phyloP scores from a whole-genome alignment of 1,140 invertebrate genomes.

The Nasonia vitripennis region DNA sequence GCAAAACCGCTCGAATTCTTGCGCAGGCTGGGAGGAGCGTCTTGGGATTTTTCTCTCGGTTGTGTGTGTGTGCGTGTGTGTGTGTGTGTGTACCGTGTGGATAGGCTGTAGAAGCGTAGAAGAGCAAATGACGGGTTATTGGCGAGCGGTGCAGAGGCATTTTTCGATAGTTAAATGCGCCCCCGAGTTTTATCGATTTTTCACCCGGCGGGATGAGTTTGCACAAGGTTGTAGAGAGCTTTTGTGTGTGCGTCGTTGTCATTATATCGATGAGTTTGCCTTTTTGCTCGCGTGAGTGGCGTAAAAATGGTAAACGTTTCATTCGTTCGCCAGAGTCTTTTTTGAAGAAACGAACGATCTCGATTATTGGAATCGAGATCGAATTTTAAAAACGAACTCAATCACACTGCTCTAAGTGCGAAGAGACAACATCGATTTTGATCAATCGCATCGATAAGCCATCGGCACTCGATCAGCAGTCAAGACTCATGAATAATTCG shows the following conservation, averaged over 20 bases:
- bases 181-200: conserved; percentile 40
- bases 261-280: conserved; percentile 19
- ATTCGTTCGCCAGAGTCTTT: too few relatives aligned
- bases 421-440: too few relatives aligned
- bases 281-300: not conserved
- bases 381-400: too few relatives aligned
- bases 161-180: conserved; percentile 19
- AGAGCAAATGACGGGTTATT: conserved; percentile 40
- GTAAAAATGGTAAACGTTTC: not conserved
- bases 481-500: not conserved
- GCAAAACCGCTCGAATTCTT: conserved; percentile 40
- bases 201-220: conserved; percentile 28
- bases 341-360: too few relatives aligned
- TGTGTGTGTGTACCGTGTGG: not conserved
- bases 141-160: not conserved
- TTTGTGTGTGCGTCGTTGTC: not conserved
- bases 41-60: conserved; percentile 54
- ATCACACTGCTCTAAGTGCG: too few relatives aligned
- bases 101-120: not conserved
- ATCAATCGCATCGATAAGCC: too few relatives aligned
- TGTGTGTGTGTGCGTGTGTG: not conserved
- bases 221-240: conserved; percentile 1
- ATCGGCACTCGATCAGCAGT: too few relatives aligned
- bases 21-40: conserved; percentile 19
- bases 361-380: too few relatives aligned